Percentiles rank a stretch among this genome's conserved stretches.
Conservation (phyloP, 2,113 vertebrate genomes). For the Carassius gibelio region DNA sequence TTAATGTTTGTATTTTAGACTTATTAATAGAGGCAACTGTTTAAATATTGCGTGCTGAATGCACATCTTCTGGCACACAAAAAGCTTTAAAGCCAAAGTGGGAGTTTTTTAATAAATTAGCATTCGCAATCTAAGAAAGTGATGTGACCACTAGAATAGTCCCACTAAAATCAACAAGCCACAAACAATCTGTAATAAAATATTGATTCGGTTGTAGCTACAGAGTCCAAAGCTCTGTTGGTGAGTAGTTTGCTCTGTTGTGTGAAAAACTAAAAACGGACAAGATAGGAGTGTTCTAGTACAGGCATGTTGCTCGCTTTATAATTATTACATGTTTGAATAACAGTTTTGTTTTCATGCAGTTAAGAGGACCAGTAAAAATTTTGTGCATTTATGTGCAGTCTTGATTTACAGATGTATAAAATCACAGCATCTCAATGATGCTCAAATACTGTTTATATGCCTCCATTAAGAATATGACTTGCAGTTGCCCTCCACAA, state of each 20-base stretch:
- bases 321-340: neutral
- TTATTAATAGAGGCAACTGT: neutral
- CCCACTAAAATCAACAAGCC: neutral
- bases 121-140: neutral
- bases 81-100: neutral
- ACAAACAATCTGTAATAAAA: neutral
- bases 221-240: neutral
- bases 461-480: no score
- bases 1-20: neutral
- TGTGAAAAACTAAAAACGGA: neutral
- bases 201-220: neutral
- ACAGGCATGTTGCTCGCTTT: neutral
- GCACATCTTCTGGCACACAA: neutral
- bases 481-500: neutral
- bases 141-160: neutral
- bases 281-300: neutral
- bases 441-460: no score
- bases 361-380: no score
- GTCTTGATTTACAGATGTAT: neutral
- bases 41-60: neutral
- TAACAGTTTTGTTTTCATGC: no score
- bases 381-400: neutral
- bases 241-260: neutral
- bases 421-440: neutral
- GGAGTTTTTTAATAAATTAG: neutral